Evolutionary conservation across 2,113 vertebrate species (phyloP).

Genomic region (Pycnonotus jocosus): DNA sequence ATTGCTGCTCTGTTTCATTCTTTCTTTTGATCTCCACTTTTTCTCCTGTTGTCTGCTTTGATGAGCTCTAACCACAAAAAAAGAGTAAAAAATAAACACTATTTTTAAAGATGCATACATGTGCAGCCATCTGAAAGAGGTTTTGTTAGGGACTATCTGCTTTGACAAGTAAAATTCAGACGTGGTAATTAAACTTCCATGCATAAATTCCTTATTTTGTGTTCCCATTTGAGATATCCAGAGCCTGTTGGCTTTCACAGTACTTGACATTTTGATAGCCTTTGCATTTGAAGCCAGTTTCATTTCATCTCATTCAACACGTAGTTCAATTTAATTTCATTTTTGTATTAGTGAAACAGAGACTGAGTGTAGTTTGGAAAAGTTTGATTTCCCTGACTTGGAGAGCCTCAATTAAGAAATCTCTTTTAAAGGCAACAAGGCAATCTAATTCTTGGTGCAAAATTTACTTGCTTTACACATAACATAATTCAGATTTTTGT

Average conservation of each 20-base stretch:
- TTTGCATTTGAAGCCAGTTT: constrained; percentile 3
- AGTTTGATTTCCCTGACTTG: neutral
- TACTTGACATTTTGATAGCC: constrained; percentile 39
- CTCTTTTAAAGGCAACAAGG: neutral
- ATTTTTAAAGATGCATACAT: neutral
- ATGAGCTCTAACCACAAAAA: neutral
- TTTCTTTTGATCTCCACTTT: neutral
- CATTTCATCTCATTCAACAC: neutral
- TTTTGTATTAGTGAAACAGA: neutral
- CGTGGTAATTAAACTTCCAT: neutral
- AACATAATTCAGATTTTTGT: neutral
- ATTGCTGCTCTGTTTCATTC: neutral
- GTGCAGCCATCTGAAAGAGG: neutral
- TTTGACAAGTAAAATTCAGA: neutral
- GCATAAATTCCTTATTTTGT: neutral
- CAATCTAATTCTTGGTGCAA: neutral
- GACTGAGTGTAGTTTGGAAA: neutral
- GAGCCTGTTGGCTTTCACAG: neutral
- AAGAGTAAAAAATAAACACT: neutral
- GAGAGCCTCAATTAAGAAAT: neutral
- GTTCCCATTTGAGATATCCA: neutral
- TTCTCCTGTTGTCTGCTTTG: neutral
- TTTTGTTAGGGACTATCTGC: neutral
- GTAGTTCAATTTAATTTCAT: neutral
- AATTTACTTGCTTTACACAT: neutral